Conservation (phyloP, 2,797 vertebrate genomes). For the Mormyrus proboscirostris region DNA sequence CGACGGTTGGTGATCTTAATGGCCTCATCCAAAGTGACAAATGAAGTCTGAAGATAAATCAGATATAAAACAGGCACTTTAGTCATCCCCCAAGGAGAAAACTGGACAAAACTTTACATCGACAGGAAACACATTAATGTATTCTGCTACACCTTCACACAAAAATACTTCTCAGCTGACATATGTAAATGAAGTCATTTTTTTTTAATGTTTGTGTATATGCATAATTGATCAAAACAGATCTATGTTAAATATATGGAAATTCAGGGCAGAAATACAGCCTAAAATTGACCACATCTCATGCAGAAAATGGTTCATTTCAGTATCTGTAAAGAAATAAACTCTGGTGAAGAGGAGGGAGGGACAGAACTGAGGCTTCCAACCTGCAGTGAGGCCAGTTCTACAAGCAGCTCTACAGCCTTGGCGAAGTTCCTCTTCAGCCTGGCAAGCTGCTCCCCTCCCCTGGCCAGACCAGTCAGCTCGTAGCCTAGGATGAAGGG, state of each 20-base stretch:
- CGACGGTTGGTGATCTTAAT: constrained; percentile 98
- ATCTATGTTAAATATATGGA: background rate
- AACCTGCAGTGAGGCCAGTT: constrained; percentile 95
- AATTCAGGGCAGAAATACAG: background rate
- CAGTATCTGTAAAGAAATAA: background rate
- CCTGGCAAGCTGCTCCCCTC: constrained; percentile 92
- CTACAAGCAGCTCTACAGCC: constrained; percentile 94
- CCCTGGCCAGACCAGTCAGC: constrained; percentile 90
- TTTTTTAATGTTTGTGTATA: background rate
- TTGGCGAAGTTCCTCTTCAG: constrained; percentile 97
- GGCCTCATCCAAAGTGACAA: constrained; percentile 95
- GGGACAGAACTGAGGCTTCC: background rate
- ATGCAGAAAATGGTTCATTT: background rate
- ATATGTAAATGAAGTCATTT: background rate
- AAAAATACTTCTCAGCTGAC: background rate
- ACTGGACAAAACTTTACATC: background rate
- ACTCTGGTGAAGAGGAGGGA: background rate
- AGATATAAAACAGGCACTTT: background rate
- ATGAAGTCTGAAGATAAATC: constrained; percentile 74
- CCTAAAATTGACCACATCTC: background rate
- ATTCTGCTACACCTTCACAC: background rate
- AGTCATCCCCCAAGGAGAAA: background rate
- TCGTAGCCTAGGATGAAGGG: constrained; percentile 76
- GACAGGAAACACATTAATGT: background rate
- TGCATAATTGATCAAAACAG: background rate